These are phyloP conservation scores for Trogon melanurus DNA, from an alignment of 2,113 vertebrate genomes.

Conservation along the genomic window DNA sequence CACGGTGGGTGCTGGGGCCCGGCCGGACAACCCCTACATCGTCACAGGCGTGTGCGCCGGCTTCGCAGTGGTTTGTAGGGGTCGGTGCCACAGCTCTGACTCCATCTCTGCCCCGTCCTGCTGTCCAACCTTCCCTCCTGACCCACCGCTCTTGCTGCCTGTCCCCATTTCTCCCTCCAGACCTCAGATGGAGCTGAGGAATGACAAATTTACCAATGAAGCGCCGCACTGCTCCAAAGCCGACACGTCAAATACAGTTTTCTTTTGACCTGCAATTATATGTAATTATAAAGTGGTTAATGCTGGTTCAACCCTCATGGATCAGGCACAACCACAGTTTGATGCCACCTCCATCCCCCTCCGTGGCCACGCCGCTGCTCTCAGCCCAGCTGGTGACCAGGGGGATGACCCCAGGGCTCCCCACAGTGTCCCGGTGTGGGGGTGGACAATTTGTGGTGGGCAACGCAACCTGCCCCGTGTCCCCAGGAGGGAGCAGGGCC, in stretches of 20 bases:
- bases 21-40: neutral
- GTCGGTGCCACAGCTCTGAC: fast-evolving
- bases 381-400: fast-evolving
- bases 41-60: too few relatives aligned
- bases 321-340: too few relatives aligned
- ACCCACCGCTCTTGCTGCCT: neutral
- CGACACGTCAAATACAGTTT: neutral
- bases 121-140: neutral
- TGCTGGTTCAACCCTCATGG: neutral
- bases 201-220: neutral
- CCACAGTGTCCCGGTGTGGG: fast-evolving
- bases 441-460: too few relatives aligned
- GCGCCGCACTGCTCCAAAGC: neutral
- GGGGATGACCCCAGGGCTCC: neutral
- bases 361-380: fast-evolving
- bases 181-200: neutral
- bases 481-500: neutral
- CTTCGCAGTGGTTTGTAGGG: fast-evolving
- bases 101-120: fast-evolving
- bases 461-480: fast-evolving
- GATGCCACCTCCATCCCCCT: neutral
- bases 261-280: neutral
- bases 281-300: neutral
- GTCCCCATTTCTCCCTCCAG: neutral
- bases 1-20: neutral